Evolutionary conservation across 1,140 invertebrate genomes (phyloP).

Genomic region (Galendromus occidentalis): DNA sequence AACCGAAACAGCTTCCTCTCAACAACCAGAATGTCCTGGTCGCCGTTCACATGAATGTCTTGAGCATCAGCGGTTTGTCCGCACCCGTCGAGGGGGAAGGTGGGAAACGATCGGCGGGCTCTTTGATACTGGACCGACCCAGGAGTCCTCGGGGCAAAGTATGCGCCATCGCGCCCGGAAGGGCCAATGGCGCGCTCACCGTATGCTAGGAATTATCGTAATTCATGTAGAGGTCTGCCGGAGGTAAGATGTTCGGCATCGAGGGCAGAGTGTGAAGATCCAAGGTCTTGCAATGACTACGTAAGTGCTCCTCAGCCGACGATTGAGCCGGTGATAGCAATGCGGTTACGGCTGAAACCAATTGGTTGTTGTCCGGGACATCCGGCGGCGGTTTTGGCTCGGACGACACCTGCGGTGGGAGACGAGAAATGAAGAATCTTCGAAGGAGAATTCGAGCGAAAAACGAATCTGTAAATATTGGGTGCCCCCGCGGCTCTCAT

Average conservation of each 20-base stretch:
- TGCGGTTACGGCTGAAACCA: background rate
- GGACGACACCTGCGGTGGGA: background rate
- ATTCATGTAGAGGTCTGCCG: background rate
- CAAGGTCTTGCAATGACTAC: background rate
- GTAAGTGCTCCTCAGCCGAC: background rate
- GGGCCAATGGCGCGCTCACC: background rate
- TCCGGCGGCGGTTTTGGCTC: slow-evolving; percentile 8
- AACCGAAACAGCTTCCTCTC: too few species aligned
- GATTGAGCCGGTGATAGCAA: background rate
- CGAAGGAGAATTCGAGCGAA: background rate
- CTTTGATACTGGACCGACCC: background rate
- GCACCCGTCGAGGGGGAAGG: background rate
- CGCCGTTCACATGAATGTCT: slow-evolving; percentile 5
- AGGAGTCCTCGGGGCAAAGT: background rate
- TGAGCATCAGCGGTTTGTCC: background rate
- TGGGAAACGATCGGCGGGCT: background rate
- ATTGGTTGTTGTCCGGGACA: slow-evolving; percentile 1
- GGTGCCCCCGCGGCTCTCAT: too few species aligned
- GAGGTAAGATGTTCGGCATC: background rate
- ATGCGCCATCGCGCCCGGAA: background rate
- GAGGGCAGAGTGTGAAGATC: background rate
- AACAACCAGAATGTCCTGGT: too few species aligned
- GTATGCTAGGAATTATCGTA: background rate
- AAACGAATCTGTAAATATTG: too few species aligned
- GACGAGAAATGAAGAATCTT: background rate